phyloP scores from a whole-genome alignment of 37 sponge, comb jelly and placozoan genomes.

The Ephydatia muelleri region DNA sequence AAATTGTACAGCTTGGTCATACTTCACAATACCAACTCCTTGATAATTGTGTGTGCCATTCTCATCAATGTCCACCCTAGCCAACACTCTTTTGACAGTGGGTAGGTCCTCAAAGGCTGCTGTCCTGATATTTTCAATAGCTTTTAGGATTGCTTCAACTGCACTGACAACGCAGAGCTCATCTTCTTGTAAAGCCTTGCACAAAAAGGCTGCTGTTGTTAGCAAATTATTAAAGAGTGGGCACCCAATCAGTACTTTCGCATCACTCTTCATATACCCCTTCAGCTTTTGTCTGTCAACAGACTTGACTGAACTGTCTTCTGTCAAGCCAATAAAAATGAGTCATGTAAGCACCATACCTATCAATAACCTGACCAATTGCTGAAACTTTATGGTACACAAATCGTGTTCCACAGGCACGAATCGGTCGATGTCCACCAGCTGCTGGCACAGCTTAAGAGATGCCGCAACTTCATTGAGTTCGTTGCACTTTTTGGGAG shows the following conservation, averaged over 20 bases:
- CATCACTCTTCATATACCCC: conserved; percentile 36
- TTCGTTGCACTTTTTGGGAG: conserved; percentile 60
- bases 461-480: conserved; percentile 46
- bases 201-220: conserved; percentile 40
- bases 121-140: conserved; percentile 45
- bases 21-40: conserved; percentile 26
- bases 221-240: conserved; percentile 71
- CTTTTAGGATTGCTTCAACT: conserved; percentile 66
- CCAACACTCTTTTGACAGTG: conserved; percentile 61
- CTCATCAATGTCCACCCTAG: conserved; percentile 7
- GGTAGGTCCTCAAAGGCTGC: conserved; percentile 42
- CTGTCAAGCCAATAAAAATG: conserved; percentile 40
- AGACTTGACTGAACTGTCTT: conserved; percentile 17
- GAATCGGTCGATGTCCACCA: conserved; percentile 27
- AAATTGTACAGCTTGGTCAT: conserved; percentile 8
- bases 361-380: conserved; percentile 30
- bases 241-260: conserved; percentile 67
- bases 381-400: conserved; percentile 52
- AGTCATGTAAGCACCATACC: conserved; percentile 41
- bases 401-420: conserved; percentile 48
- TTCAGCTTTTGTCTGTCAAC: conserved; percentile 49
- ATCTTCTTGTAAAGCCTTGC: conserved; percentile 59
- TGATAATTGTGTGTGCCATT: conserved; percentile 26
- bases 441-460: conserved; percentile 35
- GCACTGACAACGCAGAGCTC: conserved; percentile 55